phyloP scores from a whole-genome alignment of 1,140 invertebrate genomes.

The Brachystomella parvula region DNA sequence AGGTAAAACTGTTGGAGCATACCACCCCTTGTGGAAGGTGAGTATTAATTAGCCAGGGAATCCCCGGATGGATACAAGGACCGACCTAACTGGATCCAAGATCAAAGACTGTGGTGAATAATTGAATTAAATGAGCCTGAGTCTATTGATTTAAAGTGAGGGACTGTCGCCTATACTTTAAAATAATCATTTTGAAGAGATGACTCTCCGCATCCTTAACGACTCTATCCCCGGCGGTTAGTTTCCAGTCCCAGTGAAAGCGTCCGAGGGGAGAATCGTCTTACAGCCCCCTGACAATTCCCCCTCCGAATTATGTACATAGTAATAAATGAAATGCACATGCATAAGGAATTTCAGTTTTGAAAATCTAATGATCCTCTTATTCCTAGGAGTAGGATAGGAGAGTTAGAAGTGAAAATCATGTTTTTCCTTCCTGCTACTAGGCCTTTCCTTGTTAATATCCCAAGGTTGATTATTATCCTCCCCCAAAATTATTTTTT shows the following conservation, averaged over 20 bases:
- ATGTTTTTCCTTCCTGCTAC: no score
- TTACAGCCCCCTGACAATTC: neutral
- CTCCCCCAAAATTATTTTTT: no score
- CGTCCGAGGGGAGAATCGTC: neutral
- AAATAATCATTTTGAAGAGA: neutral
- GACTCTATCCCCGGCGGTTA: no score
- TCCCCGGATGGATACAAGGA: neutral
- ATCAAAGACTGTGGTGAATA: neutral
- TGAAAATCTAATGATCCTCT: constrained; percentile 9
- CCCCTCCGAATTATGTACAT: constrained; percentile 10
- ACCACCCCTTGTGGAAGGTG: no score
- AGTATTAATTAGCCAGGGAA: neutral
- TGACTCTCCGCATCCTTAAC: no score
- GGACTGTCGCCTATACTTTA: neutral
- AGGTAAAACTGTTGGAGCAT: no score
- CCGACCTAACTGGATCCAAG: neutral
- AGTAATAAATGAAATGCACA: constrained; percentile 13
- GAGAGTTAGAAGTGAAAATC: no score
- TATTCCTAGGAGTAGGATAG: no score
- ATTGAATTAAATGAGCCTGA: neutral
- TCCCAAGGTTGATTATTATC: no score
- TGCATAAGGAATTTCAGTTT: constrained; percentile 9
- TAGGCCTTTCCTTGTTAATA: no score
- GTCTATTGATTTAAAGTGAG: neutral
- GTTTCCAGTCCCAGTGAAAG: neutral